Evolutionary conservation across 2,113 vertebrate genomes (phyloP), one percentile per base, ranked within the genome.

Genomic region (Nyctereutes procyonoides): DNA sequence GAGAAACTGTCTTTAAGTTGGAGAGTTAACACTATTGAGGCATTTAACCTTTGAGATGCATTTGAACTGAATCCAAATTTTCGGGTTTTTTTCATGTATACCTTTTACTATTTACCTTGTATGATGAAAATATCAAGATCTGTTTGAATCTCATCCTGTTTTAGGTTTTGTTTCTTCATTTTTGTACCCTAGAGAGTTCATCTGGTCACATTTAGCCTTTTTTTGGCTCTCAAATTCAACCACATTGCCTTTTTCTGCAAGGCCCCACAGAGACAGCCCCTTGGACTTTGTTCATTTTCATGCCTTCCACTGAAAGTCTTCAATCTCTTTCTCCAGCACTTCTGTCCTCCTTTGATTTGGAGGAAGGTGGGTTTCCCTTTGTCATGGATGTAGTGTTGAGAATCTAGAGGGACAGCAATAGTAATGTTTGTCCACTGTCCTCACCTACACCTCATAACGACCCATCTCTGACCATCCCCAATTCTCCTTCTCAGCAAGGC

Each of bases 371-470:
- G 51, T 2, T 85, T 85, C 8, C 48, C 11, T 55, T 74, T 15
- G 6, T 58, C 11, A 73, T 11, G n/a, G 26, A 30, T 53, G 28
- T 32, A 43, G 17, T 83, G 76, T 48, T 67, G 35, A 96, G 43
- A 62, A 12, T 58, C 43, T 83, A 16, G n/a, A 11, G 5, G 14
- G 5, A 28, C 0, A 87, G 3, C 13, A 65, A 14, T 19, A n/a
- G 24, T n/a, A 79, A 17, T 26, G 3, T 19, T 84, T n/a, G 35
- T 60, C 15, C 15, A 1, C 0, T 53, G 43, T 77, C 6, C 32
- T 55, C 12, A 16, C 17, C 20, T 1, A 7, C 2, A 32, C 0
- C 2, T 13, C 22, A 3, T n/a, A 13, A 24, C 1, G 35, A 56
- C 19, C 1, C 16, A n/a, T 60, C 24, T 53, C 8, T 58, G 56